These are phyloP conservation scores for Chaenogobius annularis DNA, from an alignment of 2,113 vertebrate species.

Conservation along the genomic window DNA sequence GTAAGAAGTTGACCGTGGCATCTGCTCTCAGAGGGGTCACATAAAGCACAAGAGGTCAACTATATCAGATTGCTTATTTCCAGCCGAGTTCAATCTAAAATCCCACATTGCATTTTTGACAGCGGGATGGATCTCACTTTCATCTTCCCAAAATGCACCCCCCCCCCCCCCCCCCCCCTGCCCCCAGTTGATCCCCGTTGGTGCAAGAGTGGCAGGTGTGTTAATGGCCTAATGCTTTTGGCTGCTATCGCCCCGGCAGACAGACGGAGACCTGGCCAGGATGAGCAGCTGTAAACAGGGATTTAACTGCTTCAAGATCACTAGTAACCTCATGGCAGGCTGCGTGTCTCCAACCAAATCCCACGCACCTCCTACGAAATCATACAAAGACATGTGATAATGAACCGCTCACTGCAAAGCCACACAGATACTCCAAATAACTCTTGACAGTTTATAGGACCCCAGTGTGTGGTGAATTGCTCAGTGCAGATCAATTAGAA, in stretches of 20 bases:
- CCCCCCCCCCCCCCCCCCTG: not conserved
- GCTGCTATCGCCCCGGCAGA: slow-evolving; percentile 41
- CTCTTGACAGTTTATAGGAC: slow-evolving; percentile 19
- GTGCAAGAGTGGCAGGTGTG: slow-evolving; percentile 42
- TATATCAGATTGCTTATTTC: not conserved
- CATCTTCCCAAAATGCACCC: not conserved
- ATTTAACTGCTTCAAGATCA: slow-evolving; percentile 65
- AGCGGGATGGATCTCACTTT: slow-evolving; percentile 35
- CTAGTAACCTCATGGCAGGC: slow-evolving; percentile 43
- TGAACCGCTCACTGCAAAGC: not conserved
- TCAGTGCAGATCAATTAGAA: slow-evolving; percentile 25
- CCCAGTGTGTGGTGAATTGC: slow-evolving; percentile 20
- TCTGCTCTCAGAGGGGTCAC: slow-evolving; percentile 42
- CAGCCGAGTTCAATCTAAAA: not conserved
- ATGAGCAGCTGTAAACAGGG: slow-evolving; percentile 51
- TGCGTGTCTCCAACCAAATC: slow-evolving; percentile 11
- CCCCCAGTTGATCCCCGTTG: not conserved
- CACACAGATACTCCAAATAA: slow-evolving; percentile 22
- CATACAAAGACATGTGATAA: slow-evolving; percentile 13
- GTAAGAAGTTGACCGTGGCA: slow-evolving; percentile 56
- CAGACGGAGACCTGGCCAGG: slow-evolving; percentile 51
- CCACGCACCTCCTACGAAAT: slow-evolving; percentile 47
- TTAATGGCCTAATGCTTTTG: slow-evolving; percentile 46
- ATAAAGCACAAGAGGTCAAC: not conserved
- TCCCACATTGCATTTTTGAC: slow-evolving; percentile 30